Conservation (phyloP, 2,113 vertebrate genomes). For the Lipophrys pholis region DNA sequence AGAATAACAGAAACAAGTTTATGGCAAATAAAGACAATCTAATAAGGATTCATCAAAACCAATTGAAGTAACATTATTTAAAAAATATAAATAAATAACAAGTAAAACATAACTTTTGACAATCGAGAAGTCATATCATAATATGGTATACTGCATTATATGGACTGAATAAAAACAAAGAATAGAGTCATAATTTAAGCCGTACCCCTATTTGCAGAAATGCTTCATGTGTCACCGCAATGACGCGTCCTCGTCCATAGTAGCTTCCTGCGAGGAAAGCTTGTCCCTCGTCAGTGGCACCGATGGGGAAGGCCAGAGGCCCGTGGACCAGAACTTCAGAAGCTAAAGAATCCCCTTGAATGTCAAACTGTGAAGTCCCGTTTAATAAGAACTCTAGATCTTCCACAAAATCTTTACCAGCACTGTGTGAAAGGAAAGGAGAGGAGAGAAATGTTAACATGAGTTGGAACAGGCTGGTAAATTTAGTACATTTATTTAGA, state of each 20-base stretch:
- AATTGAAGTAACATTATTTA: too few species aligned
- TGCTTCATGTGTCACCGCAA: conserved; percentile 78
- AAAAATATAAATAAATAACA: too few species aligned
- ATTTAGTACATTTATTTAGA: too few species aligned
- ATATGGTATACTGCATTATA: too few species aligned
- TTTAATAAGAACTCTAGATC: conserved; percentile 79
- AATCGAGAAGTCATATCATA: too few species aligned
- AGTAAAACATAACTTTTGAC: too few species aligned
- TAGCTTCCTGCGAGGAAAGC: conserved; percentile 80
- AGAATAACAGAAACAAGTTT: not conserved
- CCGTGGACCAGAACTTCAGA: conserved; percentile 83
- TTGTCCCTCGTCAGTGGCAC: conserved; percentile 38
- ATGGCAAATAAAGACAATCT: too few species aligned
- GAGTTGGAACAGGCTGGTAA: too few species aligned
- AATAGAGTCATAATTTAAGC: not conserved
- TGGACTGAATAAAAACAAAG: too few species aligned
- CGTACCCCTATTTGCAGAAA: conserved; percentile 57
- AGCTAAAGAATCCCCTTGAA: conserved; percentile 7
- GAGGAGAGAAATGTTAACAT: not conserved
- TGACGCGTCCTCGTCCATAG: conserved; percentile 82
- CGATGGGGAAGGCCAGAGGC: conserved; percentile 81
- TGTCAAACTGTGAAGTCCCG: conserved; percentile 79
- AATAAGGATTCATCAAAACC: too few species aligned
- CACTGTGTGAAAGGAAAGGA: conserved; percentile 45
- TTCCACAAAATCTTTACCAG: conserved; percentile 78